Conservation (phyloP, 1,140 invertebrate species). For the Drosophila lacertosa region DNA sequence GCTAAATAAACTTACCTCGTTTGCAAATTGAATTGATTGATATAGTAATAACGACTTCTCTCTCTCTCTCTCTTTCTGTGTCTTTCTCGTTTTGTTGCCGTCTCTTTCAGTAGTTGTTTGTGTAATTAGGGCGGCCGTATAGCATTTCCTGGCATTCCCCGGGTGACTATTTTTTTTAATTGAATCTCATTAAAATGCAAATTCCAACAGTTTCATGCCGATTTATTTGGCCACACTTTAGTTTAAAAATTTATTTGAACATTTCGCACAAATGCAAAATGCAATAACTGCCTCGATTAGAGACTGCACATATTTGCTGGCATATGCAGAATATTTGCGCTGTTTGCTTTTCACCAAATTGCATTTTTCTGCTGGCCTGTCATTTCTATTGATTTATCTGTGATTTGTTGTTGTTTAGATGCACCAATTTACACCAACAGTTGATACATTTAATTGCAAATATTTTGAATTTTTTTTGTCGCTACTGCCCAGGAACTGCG, state of each 20-base stretch:
- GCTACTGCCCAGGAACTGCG: slow-evolving; percentile 2
- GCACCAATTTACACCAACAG: neutral
- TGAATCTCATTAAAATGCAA: slow-evolving; percentile 57
- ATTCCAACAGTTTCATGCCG: slow-evolving; percentile 50
- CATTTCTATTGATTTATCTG: slow-evolving; percentile 34
- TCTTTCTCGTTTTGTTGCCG: slow-evolving; percentile 7
- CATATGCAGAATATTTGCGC: slow-evolving; percentile 14
- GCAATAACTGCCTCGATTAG: slow-evolving; percentile 43
- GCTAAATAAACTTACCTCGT: slow-evolving; percentile 63
- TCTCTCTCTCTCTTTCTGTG: neutral
- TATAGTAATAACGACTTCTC: slow-evolving; percentile 11
- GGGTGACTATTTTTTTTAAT: slow-evolving; percentile 40
- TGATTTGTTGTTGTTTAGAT: slow-evolving; percentile 4
- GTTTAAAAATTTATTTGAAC: slow-evolving; percentile 35
- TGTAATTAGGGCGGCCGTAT: slow-evolving; percentile 21
- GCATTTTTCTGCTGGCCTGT: slow-evolving; percentile 7
- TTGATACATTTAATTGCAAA: slow-evolving; percentile 33
- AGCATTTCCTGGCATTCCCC: slow-evolving; percentile 27
- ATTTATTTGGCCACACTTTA: slow-evolving; percentile 39
- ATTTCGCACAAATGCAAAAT: slow-evolving; percentile 27
- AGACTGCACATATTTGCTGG: slow-evolving; percentile 19
- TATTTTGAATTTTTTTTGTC: neutral
- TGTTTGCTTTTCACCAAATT: slow-evolving; percentile 25
- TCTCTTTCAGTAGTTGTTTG: neutral
- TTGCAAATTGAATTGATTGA: slow-evolving; percentile 62